phyloP scores from a whole-genome alignment of 2,797 vertebrate species.

The Myripristis jacobus region DNA sequence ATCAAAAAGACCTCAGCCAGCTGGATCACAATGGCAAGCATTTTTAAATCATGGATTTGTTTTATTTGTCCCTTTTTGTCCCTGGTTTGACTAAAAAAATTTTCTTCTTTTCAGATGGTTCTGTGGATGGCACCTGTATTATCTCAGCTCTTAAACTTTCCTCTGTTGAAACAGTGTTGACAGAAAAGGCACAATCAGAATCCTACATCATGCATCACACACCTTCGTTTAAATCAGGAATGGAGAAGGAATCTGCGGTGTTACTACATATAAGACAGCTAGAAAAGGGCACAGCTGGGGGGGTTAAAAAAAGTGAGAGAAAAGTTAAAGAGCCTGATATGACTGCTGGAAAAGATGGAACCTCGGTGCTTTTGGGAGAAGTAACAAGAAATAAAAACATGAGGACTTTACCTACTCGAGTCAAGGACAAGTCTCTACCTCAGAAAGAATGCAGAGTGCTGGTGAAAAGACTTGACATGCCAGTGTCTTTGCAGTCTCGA shows the following conservation, averaged over 20 bases:
- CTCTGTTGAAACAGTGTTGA: neutral
- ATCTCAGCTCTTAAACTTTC: slow-evolving; percentile 60
- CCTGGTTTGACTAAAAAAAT: neutral
- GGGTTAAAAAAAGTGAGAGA: neutral
- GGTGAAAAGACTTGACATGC: slow-evolving; percentile 27
- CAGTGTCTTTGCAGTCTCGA: neutral
- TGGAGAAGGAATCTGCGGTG: slow-evolving; percentile 14
- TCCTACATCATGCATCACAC: neutral
- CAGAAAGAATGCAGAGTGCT: slow-evolving; percentile 44
- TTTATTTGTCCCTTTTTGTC: neutral
- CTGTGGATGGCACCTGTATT: slow-evolving; percentile 49
- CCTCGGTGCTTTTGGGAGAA: neutral
- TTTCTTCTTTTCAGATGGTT: slow-evolving; percentile 50
- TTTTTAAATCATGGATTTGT: neutral
- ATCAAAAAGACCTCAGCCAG: slow-evolving; percentile 45
- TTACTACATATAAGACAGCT: neutral
- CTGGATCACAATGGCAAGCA: slow-evolving; percentile 50
- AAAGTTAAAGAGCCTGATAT: neutral
- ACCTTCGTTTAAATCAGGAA: neutral
- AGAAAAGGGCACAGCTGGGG: neutral
- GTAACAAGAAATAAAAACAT: neutral
- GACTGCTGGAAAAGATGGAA: neutral
- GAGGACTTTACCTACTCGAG: neutral
- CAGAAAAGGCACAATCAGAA: slow-evolving; percentile 2
- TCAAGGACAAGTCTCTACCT: rapidly evolving